A percentile compares a stretch with the other conserved stretches of the same genome.
These are phyloP conservation scores for Sebastolobus altivelis DNA, from an alignment of 2,797 vertebrate genomes.

Conservation along the genomic window DNA sequence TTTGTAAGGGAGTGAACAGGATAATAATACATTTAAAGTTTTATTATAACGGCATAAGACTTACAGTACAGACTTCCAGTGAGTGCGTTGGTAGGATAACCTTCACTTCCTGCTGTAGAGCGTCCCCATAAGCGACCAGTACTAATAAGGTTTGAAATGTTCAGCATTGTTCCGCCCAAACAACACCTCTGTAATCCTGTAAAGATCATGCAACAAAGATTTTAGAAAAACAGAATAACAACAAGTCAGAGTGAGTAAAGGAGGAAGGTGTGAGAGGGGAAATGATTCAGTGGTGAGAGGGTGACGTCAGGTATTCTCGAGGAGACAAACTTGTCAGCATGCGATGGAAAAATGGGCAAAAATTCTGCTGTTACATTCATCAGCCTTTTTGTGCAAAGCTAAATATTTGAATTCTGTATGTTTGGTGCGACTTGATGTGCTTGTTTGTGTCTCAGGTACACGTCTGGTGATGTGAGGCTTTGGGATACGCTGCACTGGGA, in stretches of 20 bases:
- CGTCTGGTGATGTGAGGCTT: conserved; percentile 93
- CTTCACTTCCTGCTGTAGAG: neutral
- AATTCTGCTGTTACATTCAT: neutral
- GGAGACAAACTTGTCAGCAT: conserved; percentile 11
- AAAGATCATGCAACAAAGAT: conserved; percentile 42
- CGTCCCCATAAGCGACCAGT: neutral
- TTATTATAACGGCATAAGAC: neutral
- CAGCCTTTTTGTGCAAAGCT: neutral
- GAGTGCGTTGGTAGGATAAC: neutral
- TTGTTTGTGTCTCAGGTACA: conserved; percentile 87
- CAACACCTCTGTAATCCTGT: conserved; percentile 52
- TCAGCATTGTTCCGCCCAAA: conserved; percentile 28
- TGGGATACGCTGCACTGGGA: conserved; percentile 97
- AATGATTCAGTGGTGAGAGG: conserved; percentile 59
- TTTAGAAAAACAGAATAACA: conserved; percentile 36
- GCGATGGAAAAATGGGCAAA: neutral
- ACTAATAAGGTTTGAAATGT: conserved; percentile 2
- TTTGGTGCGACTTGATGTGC: neutral
- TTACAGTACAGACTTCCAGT: too few species aligned
- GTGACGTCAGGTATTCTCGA: conserved; percentile 49
- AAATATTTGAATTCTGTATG: neutral
- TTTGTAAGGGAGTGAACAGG: neutral
- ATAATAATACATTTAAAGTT: neutral
- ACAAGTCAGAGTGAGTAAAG: conserved; percentile 44
- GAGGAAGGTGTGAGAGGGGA: conserved; percentile 48